Evolutionary conservation across 2,113 vertebrate species (phyloP).

Genomic region (Meriones unguiculatus): DNA sequence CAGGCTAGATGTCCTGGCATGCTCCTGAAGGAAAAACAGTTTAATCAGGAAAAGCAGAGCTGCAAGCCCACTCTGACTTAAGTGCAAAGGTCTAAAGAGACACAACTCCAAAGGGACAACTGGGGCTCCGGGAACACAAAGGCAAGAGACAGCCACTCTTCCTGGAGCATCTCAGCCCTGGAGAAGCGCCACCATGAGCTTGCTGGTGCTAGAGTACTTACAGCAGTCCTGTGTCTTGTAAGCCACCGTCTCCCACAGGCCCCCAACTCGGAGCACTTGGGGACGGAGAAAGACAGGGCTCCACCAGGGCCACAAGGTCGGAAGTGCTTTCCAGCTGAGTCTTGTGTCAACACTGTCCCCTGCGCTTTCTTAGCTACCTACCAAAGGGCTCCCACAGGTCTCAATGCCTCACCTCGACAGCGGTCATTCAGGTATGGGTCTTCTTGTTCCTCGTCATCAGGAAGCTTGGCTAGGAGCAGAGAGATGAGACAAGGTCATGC

Average conservation of each 20-base stretch:
- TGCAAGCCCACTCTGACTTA: not conserved
- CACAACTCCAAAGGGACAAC: accelerated
- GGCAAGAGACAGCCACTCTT: too few relatives aligned
- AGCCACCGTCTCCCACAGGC: not conserved
- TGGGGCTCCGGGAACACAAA: not conserved
- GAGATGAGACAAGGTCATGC: not conserved
- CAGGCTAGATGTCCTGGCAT: not conserved
- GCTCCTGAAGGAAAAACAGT: not conserved
- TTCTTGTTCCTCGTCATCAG: constrained; percentile 86
- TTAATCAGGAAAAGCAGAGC: not conserved
- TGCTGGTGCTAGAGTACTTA: accelerated
- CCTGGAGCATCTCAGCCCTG: not conserved
- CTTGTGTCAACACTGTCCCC: not conserved
- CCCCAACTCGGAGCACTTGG: not conserved
- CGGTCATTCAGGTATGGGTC: constrained; percentile 91
- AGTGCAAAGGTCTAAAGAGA: not conserved
- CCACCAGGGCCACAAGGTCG: too few relatives aligned
- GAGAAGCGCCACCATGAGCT: not conserved
- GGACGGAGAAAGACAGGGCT: not conserved
- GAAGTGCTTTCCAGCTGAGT: not conserved
- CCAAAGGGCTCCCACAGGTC: accelerated
- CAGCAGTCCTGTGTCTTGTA: accelerated
- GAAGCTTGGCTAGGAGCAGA: constrained; percentile 79
- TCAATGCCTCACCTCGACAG: constrained; percentile 87
- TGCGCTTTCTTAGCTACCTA: accelerated